Evolutionary conservation across 2,888 invertebrate genomes (phyloP).

Genomic region (Megastigmus dorsalis): DNA sequence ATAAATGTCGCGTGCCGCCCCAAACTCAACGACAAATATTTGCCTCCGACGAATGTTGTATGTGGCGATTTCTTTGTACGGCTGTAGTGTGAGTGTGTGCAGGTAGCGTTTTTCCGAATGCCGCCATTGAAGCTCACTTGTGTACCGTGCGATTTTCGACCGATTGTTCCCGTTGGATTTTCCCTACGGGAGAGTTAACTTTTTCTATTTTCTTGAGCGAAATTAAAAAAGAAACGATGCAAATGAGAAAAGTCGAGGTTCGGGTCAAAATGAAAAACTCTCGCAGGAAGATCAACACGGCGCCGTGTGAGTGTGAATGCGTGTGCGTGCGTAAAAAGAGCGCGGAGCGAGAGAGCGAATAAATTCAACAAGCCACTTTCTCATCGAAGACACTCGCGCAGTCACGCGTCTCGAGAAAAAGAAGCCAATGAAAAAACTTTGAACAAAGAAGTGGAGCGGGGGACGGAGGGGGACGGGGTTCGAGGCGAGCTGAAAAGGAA

Average conservation of each 20-base stretch:
- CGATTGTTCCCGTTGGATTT: background rate
- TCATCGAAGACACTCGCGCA: constrained; percentile 40
- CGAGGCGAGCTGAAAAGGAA: background rate
- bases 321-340: background rate
- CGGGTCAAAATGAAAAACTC: background rate
- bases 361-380: constrained; percentile 31
- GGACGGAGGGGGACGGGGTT: constrained; percentile 41
- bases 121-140: background rate
- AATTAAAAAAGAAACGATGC: background rate
- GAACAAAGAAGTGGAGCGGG: constrained; percentile 20
- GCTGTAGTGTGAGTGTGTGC: background rate
- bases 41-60: constrained; percentile 52
- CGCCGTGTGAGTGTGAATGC: background rate
- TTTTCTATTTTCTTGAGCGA: too few relatives aligned
- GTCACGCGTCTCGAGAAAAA: constrained; percentile 26
- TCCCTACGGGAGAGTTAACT: background rate
- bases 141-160: background rate
- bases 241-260: background rate
- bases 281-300: background rate
- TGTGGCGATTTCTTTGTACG: background rate
- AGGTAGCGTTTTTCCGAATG: background rate
- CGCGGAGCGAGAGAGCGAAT: background rate
- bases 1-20: constrained; percentile 1
- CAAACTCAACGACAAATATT: constrained; percentile 58
- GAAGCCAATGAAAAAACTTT: constrained; percentile 54